Evolutionary conservation across 2,113 vertebrate genomes (phyloP), one percentile per base, ranked within the genome.

Genomic region (Ictidomys tridecemlineatus): DNA sequence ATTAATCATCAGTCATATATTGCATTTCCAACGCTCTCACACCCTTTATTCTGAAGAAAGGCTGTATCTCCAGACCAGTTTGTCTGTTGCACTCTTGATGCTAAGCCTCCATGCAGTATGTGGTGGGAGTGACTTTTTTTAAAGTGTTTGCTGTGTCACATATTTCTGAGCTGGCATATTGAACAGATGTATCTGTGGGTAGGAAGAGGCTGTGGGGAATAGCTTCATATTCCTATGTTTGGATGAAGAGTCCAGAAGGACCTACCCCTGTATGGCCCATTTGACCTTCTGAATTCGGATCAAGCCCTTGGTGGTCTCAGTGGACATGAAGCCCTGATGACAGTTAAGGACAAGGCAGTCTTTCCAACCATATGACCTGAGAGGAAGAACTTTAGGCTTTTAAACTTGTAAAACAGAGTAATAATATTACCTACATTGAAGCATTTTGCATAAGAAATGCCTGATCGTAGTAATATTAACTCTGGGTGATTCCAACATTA

Each of bases 101-200:
- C 74, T 83, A 53, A 85, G 45, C n/a, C 34, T 92, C 51, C 17
- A 18, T 77, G 65, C 22, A 30, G 37, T 65, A 73, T 26, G 45
- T 87, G 30, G 78, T 92, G 51, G 92, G 79, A 67, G 76, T 85
- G 84, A 92, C 74, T 76, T 70, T 74, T 61, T 72, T 48, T 42
- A 17, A 76, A 89, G 63, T 80, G 91, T 80, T 95, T 84, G 39
- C 74, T 79, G 2, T 94, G 83, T 83, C 83, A 85, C 87, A 26
- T 79, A 39, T 92, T 78, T 91, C 94, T 87, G 74, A 92, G 91
- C 85, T 83, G 88, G 70, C 37, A 74, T 83, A 69, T 78, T 93
- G 91, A 96, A 83, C 96, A 97, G 87, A 92, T 97, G 74, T 94
- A 89, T 89, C 74, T 95, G 93, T 91, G 93, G 88, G 72, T 90